These are phyloP conservation scores for Syrmaticus mikado DNA, from an alignment of 2,113 vertebrate species.

Conservation along the genomic window DNA sequence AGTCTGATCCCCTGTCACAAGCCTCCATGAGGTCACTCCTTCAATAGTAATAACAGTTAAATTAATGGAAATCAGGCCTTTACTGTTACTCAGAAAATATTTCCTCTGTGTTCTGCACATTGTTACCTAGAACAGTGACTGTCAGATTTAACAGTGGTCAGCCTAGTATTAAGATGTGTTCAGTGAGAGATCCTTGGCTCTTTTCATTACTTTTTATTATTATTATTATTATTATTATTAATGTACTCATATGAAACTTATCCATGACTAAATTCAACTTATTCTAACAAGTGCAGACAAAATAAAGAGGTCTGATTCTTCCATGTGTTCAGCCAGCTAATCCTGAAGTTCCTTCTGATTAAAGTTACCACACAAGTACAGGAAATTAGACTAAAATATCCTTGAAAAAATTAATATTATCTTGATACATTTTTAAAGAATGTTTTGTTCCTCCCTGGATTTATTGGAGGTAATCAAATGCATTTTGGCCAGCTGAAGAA, in stretches of 20 bases:
- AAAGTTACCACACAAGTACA: fast-evolving
- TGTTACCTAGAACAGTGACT: neutral
- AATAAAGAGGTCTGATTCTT: neutral
- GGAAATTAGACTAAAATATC: neutral
- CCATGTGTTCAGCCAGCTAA: neutral
- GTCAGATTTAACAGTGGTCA: neutral
- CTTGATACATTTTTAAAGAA: neutral
- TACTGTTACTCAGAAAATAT: neutral
- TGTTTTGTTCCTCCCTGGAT: neutral
- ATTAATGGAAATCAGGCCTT: neutral
- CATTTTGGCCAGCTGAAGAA: neutral
- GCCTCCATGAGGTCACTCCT: neutral
- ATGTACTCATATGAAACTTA: neutral
- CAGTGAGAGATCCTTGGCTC: neutral
- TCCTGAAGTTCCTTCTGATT: neutral
- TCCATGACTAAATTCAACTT: neutral
- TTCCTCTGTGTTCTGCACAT: neutral
- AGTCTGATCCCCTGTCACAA: neutral
- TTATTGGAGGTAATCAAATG: neutral
- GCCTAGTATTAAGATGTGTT: neutral
- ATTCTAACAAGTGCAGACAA: neutral
- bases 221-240: neutral
- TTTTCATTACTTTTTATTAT: neutral
- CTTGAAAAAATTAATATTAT: neutral
- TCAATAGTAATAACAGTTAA: neutral